A percentile compares a stretch with the other conserved stretches of the same genome.
These are phyloP conservation scores for Heliconius eleuchia DNA, from an alignment of 1,140 invertebrate genomes.

Conservation along the genomic window DNA sequence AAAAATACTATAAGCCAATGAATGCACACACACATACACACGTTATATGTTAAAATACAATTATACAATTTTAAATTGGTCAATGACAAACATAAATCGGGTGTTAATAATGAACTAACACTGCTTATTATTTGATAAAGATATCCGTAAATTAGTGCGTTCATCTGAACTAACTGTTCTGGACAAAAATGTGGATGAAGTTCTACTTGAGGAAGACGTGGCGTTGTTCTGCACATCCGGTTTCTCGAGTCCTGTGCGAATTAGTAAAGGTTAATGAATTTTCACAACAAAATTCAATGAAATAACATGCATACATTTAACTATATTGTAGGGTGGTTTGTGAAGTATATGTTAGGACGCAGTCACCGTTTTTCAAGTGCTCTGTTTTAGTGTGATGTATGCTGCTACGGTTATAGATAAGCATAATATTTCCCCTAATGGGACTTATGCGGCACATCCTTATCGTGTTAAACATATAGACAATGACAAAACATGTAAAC, in stretches of 20 bases:
- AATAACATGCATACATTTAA: constrained; percentile 19
- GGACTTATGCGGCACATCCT: not conserved
- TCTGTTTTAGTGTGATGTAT: constrained; percentile 13
- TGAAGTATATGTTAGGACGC: constrained; percentile 18
- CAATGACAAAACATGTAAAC: not conserved
- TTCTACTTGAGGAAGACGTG: constrained; percentile 63
- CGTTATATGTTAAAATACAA: not conserved
- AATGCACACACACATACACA: not conserved
- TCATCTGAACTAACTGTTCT: constrained; percentile 74
- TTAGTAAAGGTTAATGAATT: constrained; percentile 53
- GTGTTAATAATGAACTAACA: constrained; percentile 40
- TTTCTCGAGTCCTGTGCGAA: constrained; percentile 70
- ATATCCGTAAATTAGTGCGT: constrained; percentile 54
- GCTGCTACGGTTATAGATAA: not conserved
- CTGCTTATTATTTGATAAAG: constrained; percentile 48
- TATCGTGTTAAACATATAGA: constrained; percentile 19
- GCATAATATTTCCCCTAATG: not conserved
- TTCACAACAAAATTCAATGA: not conserved
- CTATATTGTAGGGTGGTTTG: not conserved
- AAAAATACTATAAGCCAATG: not conserved
- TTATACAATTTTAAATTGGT: constrained; percentile 8
- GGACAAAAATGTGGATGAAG: constrained; percentile 72
- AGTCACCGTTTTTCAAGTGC: not conserved
- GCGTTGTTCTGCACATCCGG: constrained; percentile 67
- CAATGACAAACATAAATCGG: constrained; percentile 29